These are phyloP conservation scores for Andrena hattorfiana DNA, from an alignment of 2,888 invertebrate species.

Conservation along the genomic window DNA sequence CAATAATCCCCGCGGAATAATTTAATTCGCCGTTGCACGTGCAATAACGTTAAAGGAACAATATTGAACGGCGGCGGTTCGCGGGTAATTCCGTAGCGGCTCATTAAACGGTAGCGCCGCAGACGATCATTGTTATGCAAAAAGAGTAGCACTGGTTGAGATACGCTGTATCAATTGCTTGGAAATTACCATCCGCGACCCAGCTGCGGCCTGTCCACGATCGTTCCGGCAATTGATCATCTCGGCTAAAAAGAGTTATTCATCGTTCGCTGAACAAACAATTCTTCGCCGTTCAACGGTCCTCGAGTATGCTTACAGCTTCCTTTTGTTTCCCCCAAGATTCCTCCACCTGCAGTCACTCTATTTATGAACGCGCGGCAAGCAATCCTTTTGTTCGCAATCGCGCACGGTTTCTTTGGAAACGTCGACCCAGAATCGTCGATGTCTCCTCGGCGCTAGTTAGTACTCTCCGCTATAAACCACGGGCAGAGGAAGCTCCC, in stretches of 20 bases:
- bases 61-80: not conserved
- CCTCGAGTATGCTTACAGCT: not conserved
- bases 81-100: not conserved
- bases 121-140: not conserved
- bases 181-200: not conserved
- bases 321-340: not conserved
- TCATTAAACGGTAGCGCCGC: slow-evolving; percentile 8
- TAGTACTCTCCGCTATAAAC: no score
- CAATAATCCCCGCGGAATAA: slow-evolving; percentile 16
- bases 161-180: not conserved
- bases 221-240: not conserved
- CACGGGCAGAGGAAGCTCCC: no score
- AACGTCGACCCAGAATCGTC: not conserved
- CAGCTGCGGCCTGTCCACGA: not conserved
- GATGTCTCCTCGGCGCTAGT: not conserved
- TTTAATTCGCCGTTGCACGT: not conserved
- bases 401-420: not conserved
- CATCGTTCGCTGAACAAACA: not conserved
- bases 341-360: not conserved
- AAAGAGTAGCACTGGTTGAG: not conserved
- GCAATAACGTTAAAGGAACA: slow-evolving; percentile 3
- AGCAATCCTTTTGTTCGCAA: not conserved
- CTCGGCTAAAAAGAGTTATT: not conserved
- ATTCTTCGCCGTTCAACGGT: not conserved
- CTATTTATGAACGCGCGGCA: not conserved